phyloP scores from a whole-genome alignment of 2,888 invertebrate species.

The Sarcophaga rosellei region DNA sequence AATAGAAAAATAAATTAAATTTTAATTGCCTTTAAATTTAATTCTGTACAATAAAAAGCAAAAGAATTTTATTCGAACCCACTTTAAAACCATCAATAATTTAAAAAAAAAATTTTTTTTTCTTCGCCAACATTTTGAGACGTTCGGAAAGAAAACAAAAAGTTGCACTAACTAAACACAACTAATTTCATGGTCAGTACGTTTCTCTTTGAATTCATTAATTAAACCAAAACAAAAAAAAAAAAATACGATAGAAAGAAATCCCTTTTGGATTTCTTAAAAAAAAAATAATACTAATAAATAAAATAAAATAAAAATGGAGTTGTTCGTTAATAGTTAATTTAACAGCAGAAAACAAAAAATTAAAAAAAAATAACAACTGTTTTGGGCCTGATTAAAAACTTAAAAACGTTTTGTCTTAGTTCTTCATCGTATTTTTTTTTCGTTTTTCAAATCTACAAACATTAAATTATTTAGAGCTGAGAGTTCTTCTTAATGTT shows the following conservation, averaged over 20 bases:
- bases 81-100: no score
- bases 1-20: no score
- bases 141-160: background rate
- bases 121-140: background rate
- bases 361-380: background rate
- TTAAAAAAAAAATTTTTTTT: no score
- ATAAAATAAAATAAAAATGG: no score
- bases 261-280: conserved; percentile 10
- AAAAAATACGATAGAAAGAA: background rate
- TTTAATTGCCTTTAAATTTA: no score
- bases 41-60: no score
- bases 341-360: conserved; percentile 2
- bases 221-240: background rate
- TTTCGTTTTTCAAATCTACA: no score
- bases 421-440: no score
- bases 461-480: no score
- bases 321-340: background rate
- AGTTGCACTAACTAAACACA: background rate
- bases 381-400: background rate
- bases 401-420: no score
- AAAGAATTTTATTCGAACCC: no score
- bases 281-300: no score
- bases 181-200: conserved; percentile 23
- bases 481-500: background rate
- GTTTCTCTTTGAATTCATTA: conserved; percentile 24